Base-by-base conservation (phyloP, 2,888 invertebrate genomes). In the Parelbella ahira region DNA sequence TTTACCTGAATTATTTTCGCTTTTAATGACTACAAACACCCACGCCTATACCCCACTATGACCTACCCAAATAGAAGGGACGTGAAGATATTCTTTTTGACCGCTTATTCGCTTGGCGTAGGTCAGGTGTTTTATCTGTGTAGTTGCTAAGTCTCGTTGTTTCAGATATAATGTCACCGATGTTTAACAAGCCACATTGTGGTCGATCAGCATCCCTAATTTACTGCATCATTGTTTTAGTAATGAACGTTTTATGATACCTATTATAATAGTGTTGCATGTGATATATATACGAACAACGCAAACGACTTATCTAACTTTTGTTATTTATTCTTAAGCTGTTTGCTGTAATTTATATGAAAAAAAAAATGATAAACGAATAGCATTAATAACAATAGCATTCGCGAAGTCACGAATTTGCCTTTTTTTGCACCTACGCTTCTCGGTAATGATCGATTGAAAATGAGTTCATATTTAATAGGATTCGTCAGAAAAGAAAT, bases 171-270 rank as follows among this genome's bases (percentile, higher is more conserved):
- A 34, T 42, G 34, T 34, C 24, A 36, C 28, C 37, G 20, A 60
- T 52, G 41, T 50, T 54, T 58, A 62, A 61, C 58, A 54, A 56
- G 50, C 56, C 50, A 59, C 50, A 54, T 49, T 60, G 56, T 60
- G 52, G 53, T 58, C 56, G 55, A 54, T 63, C 61, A 58, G 23
- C 36, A 29, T 45, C 49, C 57, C 60, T 61, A 52, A 59, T 56
- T 54, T 54, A 54, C 44, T 52, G 51, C 51, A 44, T 47, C 38
- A 38, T 52, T 53, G 55, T 56, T 36, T 34, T 36, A 34, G 15
- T 41, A 27, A 41, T 34, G 27, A 27, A 27, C 33, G 15, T 20
- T 7, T 27, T 41, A 27, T 25, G 33, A 21, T 7, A 36, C 5
- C 7, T 15, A 8, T 20, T 32, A 15, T 15, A 18, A 29, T 15